Evolutionary conservation across 1,140 invertebrate genomes (phyloP).

Genomic region (Leptinotarsa lineolata): DNA sequence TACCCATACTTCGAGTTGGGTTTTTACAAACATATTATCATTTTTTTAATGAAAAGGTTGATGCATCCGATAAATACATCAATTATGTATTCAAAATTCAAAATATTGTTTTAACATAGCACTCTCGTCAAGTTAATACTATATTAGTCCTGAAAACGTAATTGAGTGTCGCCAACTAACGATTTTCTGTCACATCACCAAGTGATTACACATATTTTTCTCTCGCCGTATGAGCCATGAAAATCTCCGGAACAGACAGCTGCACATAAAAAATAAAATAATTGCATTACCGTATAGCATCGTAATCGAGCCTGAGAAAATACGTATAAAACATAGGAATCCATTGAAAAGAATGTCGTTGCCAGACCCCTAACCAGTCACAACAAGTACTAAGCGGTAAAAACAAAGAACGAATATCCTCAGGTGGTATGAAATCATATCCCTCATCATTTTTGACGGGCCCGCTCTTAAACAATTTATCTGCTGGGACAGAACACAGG

Average conservation of each 20-base stretch:
- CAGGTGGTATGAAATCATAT: constrained; percentile 37
- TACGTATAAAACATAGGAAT: constrained; percentile 30
- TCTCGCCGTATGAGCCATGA: not conserved
- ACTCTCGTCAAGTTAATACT: too few species aligned
- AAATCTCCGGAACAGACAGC: constrained; percentile 1
- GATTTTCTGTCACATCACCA: not conserved
- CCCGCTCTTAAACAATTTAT: constrained; percentile 34
- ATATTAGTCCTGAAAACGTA: not conserved
- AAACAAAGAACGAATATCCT: constrained; percentile 33
- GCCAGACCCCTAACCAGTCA: constrained; percentile 31
- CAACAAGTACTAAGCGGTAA: constrained; percentile 35
- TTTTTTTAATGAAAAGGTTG: too few species aligned
- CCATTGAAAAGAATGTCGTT: constrained; percentile 32
- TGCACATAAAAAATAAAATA: constrained; percentile 26
- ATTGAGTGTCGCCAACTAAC: not conserved
- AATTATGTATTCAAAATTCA: too few species aligned
- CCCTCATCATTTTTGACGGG: constrained; percentile 38
- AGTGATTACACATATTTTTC: not conserved
- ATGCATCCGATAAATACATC: too few species aligned
- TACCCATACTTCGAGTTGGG: too few species aligned
- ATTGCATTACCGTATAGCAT: constrained; percentile 19
- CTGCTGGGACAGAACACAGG: constrained; percentile 30
- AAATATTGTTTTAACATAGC: too few species aligned
- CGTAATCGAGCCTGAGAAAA: constrained; percentile 24
- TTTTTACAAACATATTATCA: too few species aligned